Evolutionary conservation across 1,140 invertebrate genomes (phyloP).

Genomic region (Trichogramma pretiosum): DNA sequence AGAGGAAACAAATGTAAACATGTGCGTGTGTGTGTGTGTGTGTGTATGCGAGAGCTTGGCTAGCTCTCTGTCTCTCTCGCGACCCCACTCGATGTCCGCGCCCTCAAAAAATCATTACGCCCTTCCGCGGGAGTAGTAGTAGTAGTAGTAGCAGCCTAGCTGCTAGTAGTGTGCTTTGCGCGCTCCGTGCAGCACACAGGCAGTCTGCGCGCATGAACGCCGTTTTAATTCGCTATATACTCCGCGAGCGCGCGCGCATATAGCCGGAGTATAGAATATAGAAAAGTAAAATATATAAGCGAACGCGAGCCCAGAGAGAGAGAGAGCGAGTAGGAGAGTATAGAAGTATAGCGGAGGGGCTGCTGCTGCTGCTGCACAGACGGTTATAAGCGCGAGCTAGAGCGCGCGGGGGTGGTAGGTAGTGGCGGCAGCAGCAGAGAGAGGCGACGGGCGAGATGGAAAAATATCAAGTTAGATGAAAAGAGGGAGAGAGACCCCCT

Average conservation of each 20-base stretch:
- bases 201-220: constrained; percentile 45
- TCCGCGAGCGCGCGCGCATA: too few species aligned
- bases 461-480: constrained; percentile 13
- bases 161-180: too few species aligned
- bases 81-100: constrained; percentile 45
- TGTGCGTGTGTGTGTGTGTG: too few species aligned
- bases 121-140: constrained; percentile 46
- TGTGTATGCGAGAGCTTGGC: too few species aligned
- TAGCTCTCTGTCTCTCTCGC: constrained; percentile 15
- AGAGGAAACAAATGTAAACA: too few species aligned
- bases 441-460: constrained; percentile 9
- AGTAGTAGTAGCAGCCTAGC: too few species aligned
- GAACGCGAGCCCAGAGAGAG: constrained; percentile 16
- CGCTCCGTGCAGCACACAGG: too few species aligned
- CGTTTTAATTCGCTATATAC: constrained; percentile 49
- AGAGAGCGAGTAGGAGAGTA: constrained; percentile 15
- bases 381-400: not conserved
- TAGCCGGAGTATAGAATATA: too few species aligned
- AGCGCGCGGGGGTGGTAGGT: constrained; percentile 2
- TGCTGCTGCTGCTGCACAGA: too few species aligned
- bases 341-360: not conserved
- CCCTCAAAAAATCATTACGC: constrained; percentile 50
- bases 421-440: constrained; percentile 15
- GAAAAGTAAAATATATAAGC: constrained; percentile 47
- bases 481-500: constrained; percentile 5